phyloP scores from a whole-genome alignment of 2,797 vertebrate genomes.

The Neomorphus geoffroyi region DNA sequence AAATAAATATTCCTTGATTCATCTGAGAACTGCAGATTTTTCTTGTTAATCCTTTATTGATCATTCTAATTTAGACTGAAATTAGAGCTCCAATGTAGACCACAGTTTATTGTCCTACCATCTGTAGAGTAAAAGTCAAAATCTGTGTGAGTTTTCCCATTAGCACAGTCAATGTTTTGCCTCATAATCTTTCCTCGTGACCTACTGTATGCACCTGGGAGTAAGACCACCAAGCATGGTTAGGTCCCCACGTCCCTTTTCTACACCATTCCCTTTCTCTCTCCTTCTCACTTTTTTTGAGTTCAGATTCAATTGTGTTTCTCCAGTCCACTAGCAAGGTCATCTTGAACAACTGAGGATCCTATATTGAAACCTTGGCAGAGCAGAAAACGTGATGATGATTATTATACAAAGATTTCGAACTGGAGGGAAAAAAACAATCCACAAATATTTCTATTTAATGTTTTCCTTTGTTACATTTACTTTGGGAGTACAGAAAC shows the following conservation, averaged over 20 bases:
- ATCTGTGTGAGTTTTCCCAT: accelerated
- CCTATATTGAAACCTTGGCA: neutral
- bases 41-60: neutral
- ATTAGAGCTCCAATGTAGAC: neutral
- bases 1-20: neutral
- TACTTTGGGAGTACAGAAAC: neutral
- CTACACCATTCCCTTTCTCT: neutral
- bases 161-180: neutral
- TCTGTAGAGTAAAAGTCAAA: neutral
- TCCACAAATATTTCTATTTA: neutral
- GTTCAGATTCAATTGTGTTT: neutral
- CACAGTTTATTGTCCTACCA: neutral
- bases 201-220: accelerated
- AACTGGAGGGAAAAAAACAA: neutral
- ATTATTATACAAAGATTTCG: neutral
- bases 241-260: neutral
- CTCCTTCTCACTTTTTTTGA: neutral
- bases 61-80: neutral
- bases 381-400: neutral
- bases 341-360: neutral
- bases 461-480: neutral
- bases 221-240: neutral
- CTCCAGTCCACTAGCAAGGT: neutral
- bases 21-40: neutral
- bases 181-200: neutral